Conservation (phyloP, 2,888 invertebrate species). For the Cheilosia grossa region DNA sequence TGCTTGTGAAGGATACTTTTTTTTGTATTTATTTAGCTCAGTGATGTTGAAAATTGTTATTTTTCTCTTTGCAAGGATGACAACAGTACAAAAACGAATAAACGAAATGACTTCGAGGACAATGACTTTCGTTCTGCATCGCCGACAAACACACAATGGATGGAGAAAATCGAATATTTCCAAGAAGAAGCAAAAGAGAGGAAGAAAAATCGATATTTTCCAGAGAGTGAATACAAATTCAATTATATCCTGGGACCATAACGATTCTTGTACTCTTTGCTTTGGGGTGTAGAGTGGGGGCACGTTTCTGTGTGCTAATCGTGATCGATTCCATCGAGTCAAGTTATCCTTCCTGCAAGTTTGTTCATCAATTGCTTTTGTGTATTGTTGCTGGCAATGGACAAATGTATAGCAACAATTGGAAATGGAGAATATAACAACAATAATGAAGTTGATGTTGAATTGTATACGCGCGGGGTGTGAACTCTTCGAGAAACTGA, state of each 20-base stretch:
- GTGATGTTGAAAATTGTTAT: constrained; percentile 61
- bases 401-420: not conserved
- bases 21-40: constrained; percentile 22
- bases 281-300: not conserved
- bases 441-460: constrained; percentile 64
- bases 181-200: not conserved
- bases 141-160: not conserved
- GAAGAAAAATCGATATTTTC: constrained; percentile 54
- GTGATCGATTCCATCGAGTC: constrained; percentile 34
- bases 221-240: constrained; percentile 62
- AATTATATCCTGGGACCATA: constrained; percentile 61
- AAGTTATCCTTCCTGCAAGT: constrained; percentile 42
- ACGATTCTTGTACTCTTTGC: constrained; percentile 35
- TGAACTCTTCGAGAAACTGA: constrained; percentile 6
- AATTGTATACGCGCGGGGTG: constrained; percentile 29
- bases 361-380: constrained; percentile 38
- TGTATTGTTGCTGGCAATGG: not conserved
- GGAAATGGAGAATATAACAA: constrained; percentile 25
- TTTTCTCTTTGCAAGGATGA: constrained; percentile 22
- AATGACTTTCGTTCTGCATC: constrained; percentile 24
- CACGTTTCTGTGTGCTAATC: constrained; percentile 12
- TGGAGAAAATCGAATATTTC: constrained; percentile 42
- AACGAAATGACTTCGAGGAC: constrained; percentile 50
- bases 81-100: constrained; percentile 26
- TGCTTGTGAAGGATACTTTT: not conserved